phyloP scores from a whole-genome alignment of 2,797 vertebrate species.

The Catharus ustulatus region DNA sequence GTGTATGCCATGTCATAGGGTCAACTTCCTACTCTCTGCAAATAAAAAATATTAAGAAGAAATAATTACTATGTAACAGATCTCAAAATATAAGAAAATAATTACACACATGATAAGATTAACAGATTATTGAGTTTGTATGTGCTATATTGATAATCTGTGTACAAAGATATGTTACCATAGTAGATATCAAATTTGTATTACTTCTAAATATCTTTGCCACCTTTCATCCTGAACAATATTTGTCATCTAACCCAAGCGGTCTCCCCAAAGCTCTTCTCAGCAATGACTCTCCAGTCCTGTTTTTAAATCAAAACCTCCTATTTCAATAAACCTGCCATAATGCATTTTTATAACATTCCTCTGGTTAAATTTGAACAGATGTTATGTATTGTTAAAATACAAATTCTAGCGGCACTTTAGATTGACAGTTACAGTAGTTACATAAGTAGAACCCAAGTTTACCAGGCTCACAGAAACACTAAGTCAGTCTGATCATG shows the following conservation, averaged over 20 bases:
- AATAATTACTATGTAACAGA: neutral
- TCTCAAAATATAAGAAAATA: neutral
- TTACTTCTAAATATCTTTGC: neutral
- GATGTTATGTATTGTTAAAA: neutral
- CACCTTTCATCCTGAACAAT: neutral
- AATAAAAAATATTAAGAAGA: neutral
- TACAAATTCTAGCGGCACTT: neutral
- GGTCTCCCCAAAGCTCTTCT: neutral
- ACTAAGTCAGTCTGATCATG: neutral
- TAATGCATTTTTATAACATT: neutral
- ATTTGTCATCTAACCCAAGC: neutral
- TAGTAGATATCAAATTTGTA: neutral
- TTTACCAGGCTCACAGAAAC: neutral
- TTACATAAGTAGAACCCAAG: neutral
- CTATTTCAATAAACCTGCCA: neutral
- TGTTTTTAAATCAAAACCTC: neutral
- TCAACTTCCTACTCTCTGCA: neutral
- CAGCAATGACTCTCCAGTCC: neutral
- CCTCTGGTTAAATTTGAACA: neutral
- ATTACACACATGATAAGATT: neutral
- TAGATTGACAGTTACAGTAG: neutral
- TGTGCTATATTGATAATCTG: neutral
- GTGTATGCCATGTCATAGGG: neutral
- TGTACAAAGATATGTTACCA: neutral
- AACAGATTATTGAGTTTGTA: conserved; percentile 9